Base-by-base conservation (phyloP, 2,113 vertebrate genomes). In the Heloderma charlesbogerti region DNA sequence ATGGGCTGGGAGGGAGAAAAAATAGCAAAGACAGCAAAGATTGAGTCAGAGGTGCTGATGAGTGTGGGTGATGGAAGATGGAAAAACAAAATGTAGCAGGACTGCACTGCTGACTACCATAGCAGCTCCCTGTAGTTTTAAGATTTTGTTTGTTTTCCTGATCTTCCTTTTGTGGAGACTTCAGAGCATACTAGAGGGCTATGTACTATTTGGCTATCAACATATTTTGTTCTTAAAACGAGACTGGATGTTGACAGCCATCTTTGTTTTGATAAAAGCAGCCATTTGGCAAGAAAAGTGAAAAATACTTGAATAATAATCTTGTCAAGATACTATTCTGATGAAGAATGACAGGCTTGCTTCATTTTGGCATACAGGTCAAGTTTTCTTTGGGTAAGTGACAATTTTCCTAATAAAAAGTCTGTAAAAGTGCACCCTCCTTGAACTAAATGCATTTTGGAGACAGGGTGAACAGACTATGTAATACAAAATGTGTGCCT, bases 321-420 rank as follows among this genome's bases (percentile, higher is more conserved):
- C 66, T 78, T 90, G 80, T 75, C 86, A 88, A 84, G 75, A 74
- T 74, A 3, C 48, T 71, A 9, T 37, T 43, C 67, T 69, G 66
- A 77, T 86, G 74, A 85, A 57, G 79, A 91, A 67, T 48, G 86
- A 57, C 34, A 91, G 82, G 0, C 57, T 72, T 92, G 69, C 66
- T 29, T 87, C 22, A 72, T 91, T 93, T 69, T 78, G 57, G 80
- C 82, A 92, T 43, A 84, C 18, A 91, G 87, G 88, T 88, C 84
- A 82, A 16, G 51, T 87, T 91, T 93, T 86, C 81, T 86, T 54
- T 72, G 71, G 71, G 91, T 66, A 54, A 74, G 86, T 88, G 88
- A 79, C 80, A 43, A 79, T 92, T 92, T 82, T 20, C 63, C n/a
- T 88, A 3, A 4, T n/a, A n/a, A 1, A 89, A 89, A 60, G 40